Evolutionary conservation across 2,113 vertebrate genomes (phyloP).

Genomic region (western clawed frog (Xenopus tropicalis)): UCB_Xtro_10.0 CM004450.2:100290001-100290500

Average conservation of each 20-base stretch:
- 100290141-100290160: too few relatives aligned
- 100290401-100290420: slow-evolving; percentile 69
- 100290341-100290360: slow-evolving; percentile 37
- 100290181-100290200: not conserved
- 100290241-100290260: slow-evolving; percentile 18
- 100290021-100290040: too few relatives aligned
- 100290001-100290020: too few relatives aligned
- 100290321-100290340: slow-evolving; percentile 54
- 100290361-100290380: slow-evolving; percentile 54
- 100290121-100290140: too few relatives aligned
- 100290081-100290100: too few relatives aligned
- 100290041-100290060: too few relatives aligned
- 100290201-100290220: slow-evolving; percentile 4
- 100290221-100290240: slow-evolving; percentile 2
- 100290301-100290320: slow-evolving; percentile 46
- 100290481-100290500: not conserved
- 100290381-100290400: slow-evolving; percentile 67
- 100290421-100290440: slow-evolving; percentile 54
- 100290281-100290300: slow-evolving; percentile 31
- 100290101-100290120: too few relatives aligned
- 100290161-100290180: not conserved
- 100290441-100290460: slow-evolving; percentile 16
- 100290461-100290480: slow-evolving; percentile 1
- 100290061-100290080: too few relatives aligned
- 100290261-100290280: slow-evolving; percentile 17